Conservation (phyloP, 2,113 vertebrate species). For the Chroicocephalus ridibundus region DNA sequence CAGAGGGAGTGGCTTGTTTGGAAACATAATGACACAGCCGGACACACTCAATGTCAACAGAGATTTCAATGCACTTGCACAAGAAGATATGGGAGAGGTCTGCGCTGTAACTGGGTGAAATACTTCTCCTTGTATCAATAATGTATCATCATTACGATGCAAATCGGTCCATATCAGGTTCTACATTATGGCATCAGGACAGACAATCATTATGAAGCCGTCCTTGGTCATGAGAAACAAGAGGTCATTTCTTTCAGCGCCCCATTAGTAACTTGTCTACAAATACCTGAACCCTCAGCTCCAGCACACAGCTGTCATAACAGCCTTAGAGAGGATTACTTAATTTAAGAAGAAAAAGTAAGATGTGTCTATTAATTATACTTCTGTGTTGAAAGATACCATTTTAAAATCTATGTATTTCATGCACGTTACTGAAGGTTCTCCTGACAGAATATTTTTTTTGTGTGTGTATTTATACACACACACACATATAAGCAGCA, state of each 20-base stretch:
- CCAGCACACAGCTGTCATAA: background rate
- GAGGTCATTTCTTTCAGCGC: conserved; percentile 1
- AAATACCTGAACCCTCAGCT: background rate
- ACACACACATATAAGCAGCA: background rate
- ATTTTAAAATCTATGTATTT: background rate
- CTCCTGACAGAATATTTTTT: background rate
- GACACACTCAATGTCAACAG: conserved; percentile 43
- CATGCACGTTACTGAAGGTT: background rate
- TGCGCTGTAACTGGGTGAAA: background rate
- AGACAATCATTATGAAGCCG: background rate
- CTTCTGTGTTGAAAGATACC: background rate
- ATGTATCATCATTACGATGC: background rate
- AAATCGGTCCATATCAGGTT: background rate
- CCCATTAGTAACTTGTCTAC: background rate
- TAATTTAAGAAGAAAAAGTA: background rate
- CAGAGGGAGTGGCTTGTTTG: conserved; percentile 59
- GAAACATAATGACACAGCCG: conserved; percentile 56
- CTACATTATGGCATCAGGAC: background rate
- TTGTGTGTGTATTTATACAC: too few relatives aligned
- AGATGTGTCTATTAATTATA: background rate
- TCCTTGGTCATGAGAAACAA: background rate
- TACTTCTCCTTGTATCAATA: conserved; percentile 29
- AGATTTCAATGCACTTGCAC: conserved; percentile 55
- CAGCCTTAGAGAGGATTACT: background rate
- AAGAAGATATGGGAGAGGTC: conserved; percentile 53